A percentile compares a stretch with the other conserved stretches of the same genome.
Evolutionary conservation across 1,140 invertebrate species (phyloP).

Genomic region (Chlorops oryzae): DNA sequence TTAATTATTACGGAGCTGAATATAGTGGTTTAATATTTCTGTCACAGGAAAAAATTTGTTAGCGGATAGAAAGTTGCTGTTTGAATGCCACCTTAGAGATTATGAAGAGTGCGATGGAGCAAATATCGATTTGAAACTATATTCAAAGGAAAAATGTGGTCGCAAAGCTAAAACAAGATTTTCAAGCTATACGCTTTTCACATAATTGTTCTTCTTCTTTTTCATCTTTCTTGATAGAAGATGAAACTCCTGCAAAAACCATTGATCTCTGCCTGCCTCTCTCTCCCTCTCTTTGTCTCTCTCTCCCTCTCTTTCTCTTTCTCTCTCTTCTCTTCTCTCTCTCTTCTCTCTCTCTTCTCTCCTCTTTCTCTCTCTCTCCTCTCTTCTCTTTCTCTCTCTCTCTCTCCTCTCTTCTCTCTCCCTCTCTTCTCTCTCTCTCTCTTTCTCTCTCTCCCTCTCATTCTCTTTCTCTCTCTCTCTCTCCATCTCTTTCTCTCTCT

Average conservation of each 20-base stretch:
- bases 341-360: neutral
- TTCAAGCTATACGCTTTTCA: no score
- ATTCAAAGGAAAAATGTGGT: no score
- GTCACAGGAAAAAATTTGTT: no score
- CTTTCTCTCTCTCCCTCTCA: neutral
- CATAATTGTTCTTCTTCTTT: constrained; percentile 1
- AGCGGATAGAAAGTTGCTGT: no score
- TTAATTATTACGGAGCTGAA: no score
- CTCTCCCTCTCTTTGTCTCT: neutral
- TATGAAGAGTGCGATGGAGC: no score
- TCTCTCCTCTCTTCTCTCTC: neutral
- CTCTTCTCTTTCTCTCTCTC: neutral
- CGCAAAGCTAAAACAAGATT: no score
- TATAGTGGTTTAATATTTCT: no score
- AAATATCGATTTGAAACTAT: no score
- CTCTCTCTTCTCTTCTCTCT: neutral
- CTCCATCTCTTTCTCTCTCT: neutral
- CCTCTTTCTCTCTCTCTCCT: neutral
- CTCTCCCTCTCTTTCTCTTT: neutral
- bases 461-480: neutral
- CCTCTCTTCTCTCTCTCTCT: neutral
- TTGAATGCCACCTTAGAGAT: no score
- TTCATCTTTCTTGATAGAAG: no score
- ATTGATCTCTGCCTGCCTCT: neutral
- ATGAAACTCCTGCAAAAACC: no score